These are phyloP conservation scores for Gambusia holbrooki DNA, from an alignment of 2,113 vertebrate species.

Conservation along the genomic window DNA sequence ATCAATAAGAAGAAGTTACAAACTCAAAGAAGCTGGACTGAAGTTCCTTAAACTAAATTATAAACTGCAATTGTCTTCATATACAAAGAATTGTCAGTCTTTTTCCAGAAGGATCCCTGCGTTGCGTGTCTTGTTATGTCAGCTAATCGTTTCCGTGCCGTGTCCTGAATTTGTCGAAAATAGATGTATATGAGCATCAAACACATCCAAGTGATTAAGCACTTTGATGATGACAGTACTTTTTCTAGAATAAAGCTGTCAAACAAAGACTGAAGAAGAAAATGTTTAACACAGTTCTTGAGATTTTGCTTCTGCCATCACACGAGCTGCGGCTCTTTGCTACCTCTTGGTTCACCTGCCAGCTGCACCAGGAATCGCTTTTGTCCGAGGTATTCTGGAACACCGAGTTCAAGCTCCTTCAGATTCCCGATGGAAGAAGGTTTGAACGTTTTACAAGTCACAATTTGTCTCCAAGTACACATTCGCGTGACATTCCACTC, in stretches of 20 bases:
- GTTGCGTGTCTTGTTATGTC: not conserved
- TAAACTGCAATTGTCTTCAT: not conserved
- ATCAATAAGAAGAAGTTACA: constrained; percentile 6
- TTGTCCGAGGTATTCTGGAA: too few relatives aligned
- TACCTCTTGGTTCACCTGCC: too few relatives aligned
- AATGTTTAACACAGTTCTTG: too few relatives aligned
- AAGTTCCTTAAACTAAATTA: not conserved
- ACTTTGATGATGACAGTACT: not conserved
- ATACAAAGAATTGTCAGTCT: not conserved
- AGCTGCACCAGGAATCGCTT: too few relatives aligned
- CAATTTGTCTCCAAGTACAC: too few relatives aligned
- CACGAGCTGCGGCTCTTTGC: too few relatives aligned
- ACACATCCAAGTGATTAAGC: not conserved
- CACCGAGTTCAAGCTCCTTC: too few relatives aligned
- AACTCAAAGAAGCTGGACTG: not conserved
- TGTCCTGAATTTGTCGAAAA: not conserved
- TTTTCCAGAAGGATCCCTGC: not conserved
- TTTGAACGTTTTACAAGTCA: too few relatives aligned
- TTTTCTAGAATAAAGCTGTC: not conserved
- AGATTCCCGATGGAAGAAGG: too few relatives aligned
- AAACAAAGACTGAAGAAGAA: not conserved
- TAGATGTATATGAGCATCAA: not conserved
- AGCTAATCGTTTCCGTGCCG: not conserved
- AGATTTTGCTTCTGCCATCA: too few relatives aligned
- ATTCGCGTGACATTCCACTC: too few relatives aligned